Evolutionary conservation across 2,113 vertebrate genomes (phyloP).

Genomic region (Hylia prasina): DNA sequence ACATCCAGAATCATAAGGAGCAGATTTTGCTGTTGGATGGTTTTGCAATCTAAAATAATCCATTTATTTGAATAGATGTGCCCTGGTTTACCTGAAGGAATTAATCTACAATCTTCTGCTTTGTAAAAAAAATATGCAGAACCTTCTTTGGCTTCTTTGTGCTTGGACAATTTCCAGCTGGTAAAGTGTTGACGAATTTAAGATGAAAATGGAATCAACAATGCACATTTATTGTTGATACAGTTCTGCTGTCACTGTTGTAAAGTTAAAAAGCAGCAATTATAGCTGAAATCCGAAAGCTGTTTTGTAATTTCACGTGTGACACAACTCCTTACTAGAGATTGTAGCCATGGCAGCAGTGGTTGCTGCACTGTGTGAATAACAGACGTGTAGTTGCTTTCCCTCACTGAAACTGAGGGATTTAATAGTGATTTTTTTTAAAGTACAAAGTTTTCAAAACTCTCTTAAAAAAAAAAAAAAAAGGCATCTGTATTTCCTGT

Average conservation of each 20-base stretch:
- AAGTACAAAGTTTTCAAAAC: not conserved
- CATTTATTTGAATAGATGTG: not conserved
- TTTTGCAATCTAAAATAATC: not conserved
- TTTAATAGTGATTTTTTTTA: not conserved
- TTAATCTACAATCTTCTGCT: not conserved
- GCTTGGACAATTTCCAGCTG: not conserved
- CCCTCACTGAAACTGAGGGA: not conserved
- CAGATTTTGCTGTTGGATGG: not conserved
- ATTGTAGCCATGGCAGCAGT: slow-evolving; percentile 54
- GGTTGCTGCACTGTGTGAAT: not conserved
- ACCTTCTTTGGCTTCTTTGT: not conserved
- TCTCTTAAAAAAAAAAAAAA: not conserved
- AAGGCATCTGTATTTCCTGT: not conserved
- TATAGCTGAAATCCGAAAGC: not conserved
- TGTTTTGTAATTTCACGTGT: not conserved
- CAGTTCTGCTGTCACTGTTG: not conserved
- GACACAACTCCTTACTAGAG: not conserved
- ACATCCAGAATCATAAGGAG: not conserved
- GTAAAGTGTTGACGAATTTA: not conserved
- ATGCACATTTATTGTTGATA: not conserved
- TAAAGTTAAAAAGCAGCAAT: slow-evolving; percentile 20
- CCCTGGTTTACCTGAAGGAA: not conserved
- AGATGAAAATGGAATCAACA: not conserved
- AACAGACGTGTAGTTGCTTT: not conserved
- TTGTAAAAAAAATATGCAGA: not conserved